Evolutionary conservation across 2,888 invertebrate species (phyloP), one percentile per base, ranked within the genome.

Genomic region (Orchesellides sinensis): DNA sequence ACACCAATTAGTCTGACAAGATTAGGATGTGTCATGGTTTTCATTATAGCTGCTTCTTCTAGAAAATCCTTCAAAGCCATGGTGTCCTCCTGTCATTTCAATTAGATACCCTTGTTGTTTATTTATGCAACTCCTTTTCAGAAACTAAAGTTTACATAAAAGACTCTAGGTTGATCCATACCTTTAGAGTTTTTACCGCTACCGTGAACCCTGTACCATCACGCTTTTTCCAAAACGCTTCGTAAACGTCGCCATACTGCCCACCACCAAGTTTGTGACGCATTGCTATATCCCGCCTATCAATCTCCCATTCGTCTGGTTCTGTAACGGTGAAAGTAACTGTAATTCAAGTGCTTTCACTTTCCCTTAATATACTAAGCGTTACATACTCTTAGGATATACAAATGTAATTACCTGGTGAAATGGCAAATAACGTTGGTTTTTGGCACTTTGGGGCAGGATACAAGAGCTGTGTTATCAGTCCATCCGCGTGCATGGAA

Each of bases 1-100:
- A 99, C 99, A 91, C 92, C 99, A 90, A 99, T 93, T 86, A 99
- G 92, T 90, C 99, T 98, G 85, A 99, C 99, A 89, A 99, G 92
- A 92, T 99, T 99, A 27, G 98, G 96, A 92, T 99, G 99, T 89
- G 98, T 97, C 97, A 99, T 98, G 91, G 98, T 98, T 90, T 99
- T 99, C 99, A 99, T 99, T 78, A 99, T 98, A 73, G 97, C 96
- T 0, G 99, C 99, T 91, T 99, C 99, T 90, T 98, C 99, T 68
- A 99, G 92, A 91, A 99, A 99, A 91, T 99, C 99, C 90, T 99
- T 98, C 80, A 99, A 92, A 12, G 98, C 98, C 99, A 99, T 99
- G 21, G 98, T 98, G 90, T 99, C 99, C 91, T 99, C 99, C 92
- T 93, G 88, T 3, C 10, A 1, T 40, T 14, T 5, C 14, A 40